Conservation (phyloP, 2,888 invertebrate genomes). For the Chirona hameri region DNA sequence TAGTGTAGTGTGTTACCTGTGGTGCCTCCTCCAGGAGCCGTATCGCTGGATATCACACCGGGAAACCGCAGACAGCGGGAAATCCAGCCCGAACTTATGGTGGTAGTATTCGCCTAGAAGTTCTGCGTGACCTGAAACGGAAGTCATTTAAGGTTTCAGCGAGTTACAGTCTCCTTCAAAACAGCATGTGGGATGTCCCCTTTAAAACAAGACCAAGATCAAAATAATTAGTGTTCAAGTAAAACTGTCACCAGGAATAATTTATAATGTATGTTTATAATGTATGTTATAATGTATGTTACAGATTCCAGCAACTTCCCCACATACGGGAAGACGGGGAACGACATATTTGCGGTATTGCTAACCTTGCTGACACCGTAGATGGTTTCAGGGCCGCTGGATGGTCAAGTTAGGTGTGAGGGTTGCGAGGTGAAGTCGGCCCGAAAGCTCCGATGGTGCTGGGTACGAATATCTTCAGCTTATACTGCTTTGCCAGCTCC, state of each 20-base stretch:
- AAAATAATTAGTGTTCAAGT: too few relatives aligned
- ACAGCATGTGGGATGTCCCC: too few relatives aligned
- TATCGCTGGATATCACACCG: slow-evolving; percentile 85
- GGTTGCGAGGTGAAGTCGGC: slow-evolving; percentile 83
- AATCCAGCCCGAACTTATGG: slow-evolving; percentile 81
- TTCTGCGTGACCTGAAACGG: slow-evolving; percentile 65
- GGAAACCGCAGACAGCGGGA: slow-evolving; percentile 87
- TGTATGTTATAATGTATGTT: too few relatives aligned
- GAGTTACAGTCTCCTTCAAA: too few relatives aligned
- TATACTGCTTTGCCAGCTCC: slow-evolving; percentile 82
- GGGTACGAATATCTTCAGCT: slow-evolving; percentile 78
- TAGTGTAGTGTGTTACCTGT: slow-evolving; percentile 66
- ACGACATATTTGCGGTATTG: too few relatives aligned
- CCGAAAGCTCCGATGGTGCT: slow-evolving; percentile 94
- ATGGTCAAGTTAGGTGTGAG: slow-evolving; percentile 85
- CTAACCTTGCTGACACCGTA: slow-evolving; percentile 84
- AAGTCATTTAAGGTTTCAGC: too few relatives aligned
- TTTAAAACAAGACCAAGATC: too few relatives aligned
- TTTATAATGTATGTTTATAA: too few relatives aligned
- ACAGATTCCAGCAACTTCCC: too few relatives aligned
- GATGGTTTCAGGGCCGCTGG: slow-evolving; percentile 80
- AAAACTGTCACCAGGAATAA: too few relatives aligned
- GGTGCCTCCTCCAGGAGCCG: slow-evolving; percentile 82
- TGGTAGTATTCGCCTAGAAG: slow-evolving; percentile 86
- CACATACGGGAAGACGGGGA: too few relatives aligned